These are phyloP conservation scores for Pangasius sanitwongsei DNA, from an alignment of 2,797 vertebrate genomes.

Conservation along the genomic window DNA sequence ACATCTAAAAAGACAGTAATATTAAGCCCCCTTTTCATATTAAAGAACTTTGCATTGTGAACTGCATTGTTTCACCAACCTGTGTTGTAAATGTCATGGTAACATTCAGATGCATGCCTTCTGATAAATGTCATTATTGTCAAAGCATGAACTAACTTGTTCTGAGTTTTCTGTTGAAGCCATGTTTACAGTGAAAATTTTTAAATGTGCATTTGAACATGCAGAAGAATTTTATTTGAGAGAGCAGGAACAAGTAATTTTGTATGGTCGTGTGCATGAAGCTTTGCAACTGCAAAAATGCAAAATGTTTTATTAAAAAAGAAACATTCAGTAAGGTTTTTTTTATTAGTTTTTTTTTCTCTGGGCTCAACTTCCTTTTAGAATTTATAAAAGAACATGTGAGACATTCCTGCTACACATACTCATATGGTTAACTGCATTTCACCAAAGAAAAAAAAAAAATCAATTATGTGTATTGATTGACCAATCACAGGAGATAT, in stretches of 20 bases:
- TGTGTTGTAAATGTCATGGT: conserved; percentile 74
- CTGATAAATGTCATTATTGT: conserved; percentile 41
- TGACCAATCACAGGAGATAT: neutral
- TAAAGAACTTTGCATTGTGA: conserved; percentile 48
- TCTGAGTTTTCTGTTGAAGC: conserved; percentile 73
- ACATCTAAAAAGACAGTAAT: conserved; percentile 53
- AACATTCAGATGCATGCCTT: conserved; percentile 73
- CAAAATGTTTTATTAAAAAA: conserved; percentile 76
- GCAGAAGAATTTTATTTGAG: conserved; percentile 63
- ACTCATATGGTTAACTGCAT: neutral
- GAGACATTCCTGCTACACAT: neutral
- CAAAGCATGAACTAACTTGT: conserved; percentile 57
- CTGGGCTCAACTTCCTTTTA: neutral
- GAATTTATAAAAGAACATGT: neutral
- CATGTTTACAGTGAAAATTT: conserved; percentile 77
- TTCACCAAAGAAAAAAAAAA: conserved; percentile 8
- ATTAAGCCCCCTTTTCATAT: conserved; percentile 35
- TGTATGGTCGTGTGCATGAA: conserved; percentile 80
- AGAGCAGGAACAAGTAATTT: conserved; percentile 68
- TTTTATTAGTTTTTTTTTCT: neutral
- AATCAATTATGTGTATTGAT: neutral
- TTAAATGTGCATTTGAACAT: conserved; percentile 68
- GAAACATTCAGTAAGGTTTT: neutral
- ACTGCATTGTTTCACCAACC: neutral
- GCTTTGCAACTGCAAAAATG: conserved; percentile 76